A percentile compares a stretch with the other conserved stretches of the same genome.
These are phyloP conservation scores for Nestor notabilis DNA, from an alignment of 2,113 vertebrate species.

Conservation along the genomic window DNA sequence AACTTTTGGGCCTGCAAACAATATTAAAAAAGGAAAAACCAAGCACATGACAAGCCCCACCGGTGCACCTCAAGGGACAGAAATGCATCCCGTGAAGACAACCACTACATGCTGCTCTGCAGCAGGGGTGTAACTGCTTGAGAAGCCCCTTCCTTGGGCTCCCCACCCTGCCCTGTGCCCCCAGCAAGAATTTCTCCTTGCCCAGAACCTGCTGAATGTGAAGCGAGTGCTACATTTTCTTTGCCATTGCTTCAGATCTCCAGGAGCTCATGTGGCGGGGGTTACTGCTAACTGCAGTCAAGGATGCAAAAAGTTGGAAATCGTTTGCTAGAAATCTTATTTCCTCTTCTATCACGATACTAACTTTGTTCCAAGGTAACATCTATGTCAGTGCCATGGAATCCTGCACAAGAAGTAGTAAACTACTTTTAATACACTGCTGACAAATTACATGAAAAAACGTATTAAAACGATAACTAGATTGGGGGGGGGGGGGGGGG, in stretches of 20 bases:
- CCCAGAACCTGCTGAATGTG: not conserved
- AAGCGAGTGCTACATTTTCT: fast-evolving
- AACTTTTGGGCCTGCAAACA: not conserved
- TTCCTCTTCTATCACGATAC: not conserved
- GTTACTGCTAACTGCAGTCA: not conserved
- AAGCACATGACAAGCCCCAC: not conserved
- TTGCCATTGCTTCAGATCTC: not conserved
- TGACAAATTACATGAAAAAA: not conserved
- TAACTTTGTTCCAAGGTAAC: not conserved
- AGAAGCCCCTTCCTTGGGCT: not conserved
- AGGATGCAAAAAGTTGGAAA: not conserved
- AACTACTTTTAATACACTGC: not conserved
- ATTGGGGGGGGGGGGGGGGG: no score
- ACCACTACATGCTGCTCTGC: not conserved
- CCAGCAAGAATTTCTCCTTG: not conserved
- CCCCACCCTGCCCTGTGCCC: not conserved
- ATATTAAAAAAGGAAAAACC: not conserved
- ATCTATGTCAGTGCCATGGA: not conserved
- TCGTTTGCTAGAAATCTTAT: not conserved
- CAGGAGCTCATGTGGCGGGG: not conserved
- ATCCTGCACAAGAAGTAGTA: not conserved
- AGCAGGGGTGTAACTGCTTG: fast-evolving
- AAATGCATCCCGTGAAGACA: fast-evolving
- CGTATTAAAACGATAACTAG: not conserved
- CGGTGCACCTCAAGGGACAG: not conserved